These are phyloP conservation scores for Paradoxurus hermaphroditus DNA, from an alignment of 2,113 vertebrate species.

Conservation along the genomic window DNA sequence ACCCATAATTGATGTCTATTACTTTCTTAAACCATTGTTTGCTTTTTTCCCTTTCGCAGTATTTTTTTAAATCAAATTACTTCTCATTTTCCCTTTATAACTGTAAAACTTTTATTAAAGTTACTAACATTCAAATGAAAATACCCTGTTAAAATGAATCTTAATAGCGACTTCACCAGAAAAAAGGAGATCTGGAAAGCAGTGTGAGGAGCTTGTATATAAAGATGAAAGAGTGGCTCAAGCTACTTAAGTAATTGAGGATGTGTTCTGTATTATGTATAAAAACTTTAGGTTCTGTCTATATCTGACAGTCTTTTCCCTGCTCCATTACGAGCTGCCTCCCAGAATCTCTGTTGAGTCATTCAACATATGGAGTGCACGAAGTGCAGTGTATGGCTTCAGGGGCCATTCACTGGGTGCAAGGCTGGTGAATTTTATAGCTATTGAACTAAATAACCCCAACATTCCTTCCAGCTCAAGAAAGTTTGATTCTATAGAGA, in stretches of 20 bases:
- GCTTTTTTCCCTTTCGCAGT: not conserved
- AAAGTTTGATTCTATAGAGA: not conserved
- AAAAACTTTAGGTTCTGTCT: not conserved
- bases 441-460: not conserved
- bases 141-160: not conserved
- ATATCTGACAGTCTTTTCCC: not conserved
- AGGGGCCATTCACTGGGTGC: not conserved
- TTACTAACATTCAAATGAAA: slow-evolving; percentile 8
- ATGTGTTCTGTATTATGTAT: not conserved
- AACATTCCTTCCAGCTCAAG: not conserved
- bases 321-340: not conserved
- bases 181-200: not conserved
- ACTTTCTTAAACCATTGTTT: not conserved
- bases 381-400: not conserved
- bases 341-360: not conserved
- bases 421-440: not conserved
- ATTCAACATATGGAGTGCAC: not conserved
- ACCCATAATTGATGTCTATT: not conserved
- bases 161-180: not conserved
- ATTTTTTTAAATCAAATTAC: not conserved
- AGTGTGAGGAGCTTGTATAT: not conserved
- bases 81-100: not conserved
- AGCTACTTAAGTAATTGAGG: not conserved
- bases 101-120: not conserved
- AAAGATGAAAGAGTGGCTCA: not conserved